These are phyloP conservation scores for Steinernema hermaphroditum DNA, from an alignment of 2,888 invertebrate genomes.

Conservation along the genomic window DNA sequence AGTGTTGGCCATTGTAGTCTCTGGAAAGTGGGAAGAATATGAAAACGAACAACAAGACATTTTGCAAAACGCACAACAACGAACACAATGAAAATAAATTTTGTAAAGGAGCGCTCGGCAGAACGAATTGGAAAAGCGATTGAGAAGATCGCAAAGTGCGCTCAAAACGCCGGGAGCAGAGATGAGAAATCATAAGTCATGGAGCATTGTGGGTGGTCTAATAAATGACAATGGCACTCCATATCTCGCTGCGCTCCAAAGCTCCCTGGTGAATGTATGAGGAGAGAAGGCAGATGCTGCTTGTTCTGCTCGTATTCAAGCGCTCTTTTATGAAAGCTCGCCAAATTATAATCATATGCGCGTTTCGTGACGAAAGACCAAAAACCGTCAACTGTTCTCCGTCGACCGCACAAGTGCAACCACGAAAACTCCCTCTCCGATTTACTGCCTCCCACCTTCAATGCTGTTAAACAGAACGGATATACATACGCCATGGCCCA, in stretches of 20 bases:
- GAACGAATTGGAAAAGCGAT: no score
- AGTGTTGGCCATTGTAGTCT: neutral
- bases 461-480: no score
- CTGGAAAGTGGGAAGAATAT: constrained; percentile 2
- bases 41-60: neutral
- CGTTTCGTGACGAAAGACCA: constrained; percentile 17
- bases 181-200: constrained; percentile 7
- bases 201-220: constrained; percentile 6
- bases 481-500: no score
- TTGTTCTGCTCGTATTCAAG: neutral
- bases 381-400: constrained; percentile 27
- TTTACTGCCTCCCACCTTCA: no score
- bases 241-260: constrained; percentile 1
- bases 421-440: no score
- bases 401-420: neutral
- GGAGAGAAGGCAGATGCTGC: neutral
- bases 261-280: neutral
- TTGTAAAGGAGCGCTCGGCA: neutral
- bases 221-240: neutral
- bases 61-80: neutral
- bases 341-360: constrained; percentile 19
- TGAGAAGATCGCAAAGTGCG: neutral
- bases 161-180: neutral
- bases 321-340: constrained; percentile 20
- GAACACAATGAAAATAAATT: no score